Base-by-base conservation (phyloP, 92 coral and sea anemone genomes). In the Isaurus tuberculatus region DNA sequence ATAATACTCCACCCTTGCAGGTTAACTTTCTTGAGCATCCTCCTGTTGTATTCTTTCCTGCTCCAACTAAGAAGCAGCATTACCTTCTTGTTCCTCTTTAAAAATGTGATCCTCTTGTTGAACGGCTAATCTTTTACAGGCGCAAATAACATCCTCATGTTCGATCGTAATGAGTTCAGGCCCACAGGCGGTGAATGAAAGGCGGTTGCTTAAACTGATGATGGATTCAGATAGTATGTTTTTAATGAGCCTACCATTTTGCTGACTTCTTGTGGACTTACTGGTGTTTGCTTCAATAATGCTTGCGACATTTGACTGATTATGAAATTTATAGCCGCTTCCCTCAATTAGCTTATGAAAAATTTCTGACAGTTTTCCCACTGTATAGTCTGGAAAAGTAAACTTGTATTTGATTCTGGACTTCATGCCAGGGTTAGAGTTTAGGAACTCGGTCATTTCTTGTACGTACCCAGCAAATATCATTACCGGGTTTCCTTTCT, bases 401-500 rank as follows among this genome's bases (percentile, higher is more conserved):
- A 68, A 70, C 65, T 25, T 84, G 27, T 84, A 88, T 8, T 83
- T 88, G 0, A 84, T 84, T 36, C 88, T 65, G 3, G 91, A 88
- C 3, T 25, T 75, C 8, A 88, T 53, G 0, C 88, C 91, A 1
- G 85, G 91, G 19, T 88, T 88, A 2, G 81, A 31, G 0, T 77
- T 66, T 30, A 88, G 2, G 46, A 83, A 66, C 17, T 42, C 15
- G 0, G 22, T 28, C 88, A 88, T 88, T 22, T 88, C 81, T 22
- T 29, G 25, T 2, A 84, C 65, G 17, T 84, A 69, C 14, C 88
- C 91, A 0, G 85, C 82, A 72, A 84, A 84, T n/a, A 84, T 83
- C 88, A 88, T 88, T 11, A 88, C 91, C 0, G 83, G 86, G 53
- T 88, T 85, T 0, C 88, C 82, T 32, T 20, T 37, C 32, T 87